Evolutionary conservation across 2,797 vertebrate genomes (phyloP), one percentile per base, ranked within the genome.

Genomic region (Streptopelia turtur): DNA sequence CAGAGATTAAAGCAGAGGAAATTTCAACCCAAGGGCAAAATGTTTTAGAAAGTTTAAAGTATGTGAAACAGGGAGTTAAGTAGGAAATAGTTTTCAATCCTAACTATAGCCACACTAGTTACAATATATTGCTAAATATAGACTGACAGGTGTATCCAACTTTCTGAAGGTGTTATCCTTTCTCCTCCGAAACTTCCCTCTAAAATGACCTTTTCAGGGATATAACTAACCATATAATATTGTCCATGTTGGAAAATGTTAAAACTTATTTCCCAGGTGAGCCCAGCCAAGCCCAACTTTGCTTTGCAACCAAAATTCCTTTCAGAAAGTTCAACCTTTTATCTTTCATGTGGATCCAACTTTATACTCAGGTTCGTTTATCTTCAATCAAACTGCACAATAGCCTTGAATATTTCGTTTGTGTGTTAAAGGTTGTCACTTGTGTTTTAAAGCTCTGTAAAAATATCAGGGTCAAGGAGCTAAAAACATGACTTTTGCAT

Each of bases 1-100:
- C 94, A 85, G 91, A 93, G 94, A 96, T 96, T 96, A 96, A 96
- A 97, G 91, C 78, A 63, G 69, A 96, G 96, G 92, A 97, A 96
- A 96, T 92, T 96, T 97, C 93, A 90, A 93, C 94, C 95, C 83
- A 83, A 95, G 94, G 95, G 95, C 92, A 93, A 94, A 95, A 95
- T 92, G 95, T 94, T 96, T 95, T 82, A 81, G 89, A 75, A 87
- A 93, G 82, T 89, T 95, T 80, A 50, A 95, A 96, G 77, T 93
- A 91, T 91, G 87, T 82, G 93, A 89, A 95, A 85, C 27, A 47
- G 43, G 68, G 81, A 96, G 88, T 77, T 85, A 79, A 89, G 88
- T 83, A 94, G 94, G 95, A 97, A 96, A 96, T 95, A 93, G 82
- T 96, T 95, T 89, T 90, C 91, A 66, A 17, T 91, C 88, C 91